These are phyloP conservation scores for Oophaga pumilio DNA, from an alignment of 2,113 vertebrate genomes.

Conservation along the genomic window DNA sequence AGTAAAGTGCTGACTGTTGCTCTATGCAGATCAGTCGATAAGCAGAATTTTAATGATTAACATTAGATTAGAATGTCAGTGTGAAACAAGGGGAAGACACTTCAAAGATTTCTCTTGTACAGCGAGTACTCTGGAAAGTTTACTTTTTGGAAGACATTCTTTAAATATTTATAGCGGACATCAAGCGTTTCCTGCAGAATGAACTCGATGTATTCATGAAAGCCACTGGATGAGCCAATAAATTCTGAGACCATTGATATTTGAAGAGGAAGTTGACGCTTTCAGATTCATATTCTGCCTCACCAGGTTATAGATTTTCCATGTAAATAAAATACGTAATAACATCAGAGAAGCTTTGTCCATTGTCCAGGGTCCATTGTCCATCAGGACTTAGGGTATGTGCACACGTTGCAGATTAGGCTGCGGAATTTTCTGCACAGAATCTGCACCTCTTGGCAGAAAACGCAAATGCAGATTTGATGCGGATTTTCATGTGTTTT, in stretches of 20 bases:
- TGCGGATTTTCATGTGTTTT: no score
- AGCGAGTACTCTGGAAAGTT: slow-evolving; percentile 26
- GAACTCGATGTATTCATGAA: background rate
- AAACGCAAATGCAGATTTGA: no score
- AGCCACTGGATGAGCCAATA: background rate
- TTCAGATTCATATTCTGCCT: background rate
- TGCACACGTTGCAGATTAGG: no score
- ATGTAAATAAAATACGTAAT: background rate
- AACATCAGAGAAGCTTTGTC: background rate
- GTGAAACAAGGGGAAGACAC: background rate
- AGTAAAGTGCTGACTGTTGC: no score
- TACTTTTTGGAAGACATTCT: slow-evolving; percentile 22
- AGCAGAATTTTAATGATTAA: background rate
- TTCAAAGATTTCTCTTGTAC: slow-evolving; percentile 37
- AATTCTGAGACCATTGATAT: background rate
- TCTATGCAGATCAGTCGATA: background rate
- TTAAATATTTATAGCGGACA: slow-evolving; percentile 45
- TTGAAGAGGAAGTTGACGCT: background rate
- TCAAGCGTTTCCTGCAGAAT: slow-evolving; percentile 22
- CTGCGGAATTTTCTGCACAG: no score
- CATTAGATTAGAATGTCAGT: background rate
- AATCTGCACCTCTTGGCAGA: no score
- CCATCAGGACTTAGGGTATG: no score
- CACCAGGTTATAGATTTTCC: background rate
- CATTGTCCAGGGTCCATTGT: no score